Percentiles rank a stretch among this genome's conserved stretches.
Conservation (phyloP, 2,113 vertebrate species). For the Pelvicachromis taeniatus region DNA sequence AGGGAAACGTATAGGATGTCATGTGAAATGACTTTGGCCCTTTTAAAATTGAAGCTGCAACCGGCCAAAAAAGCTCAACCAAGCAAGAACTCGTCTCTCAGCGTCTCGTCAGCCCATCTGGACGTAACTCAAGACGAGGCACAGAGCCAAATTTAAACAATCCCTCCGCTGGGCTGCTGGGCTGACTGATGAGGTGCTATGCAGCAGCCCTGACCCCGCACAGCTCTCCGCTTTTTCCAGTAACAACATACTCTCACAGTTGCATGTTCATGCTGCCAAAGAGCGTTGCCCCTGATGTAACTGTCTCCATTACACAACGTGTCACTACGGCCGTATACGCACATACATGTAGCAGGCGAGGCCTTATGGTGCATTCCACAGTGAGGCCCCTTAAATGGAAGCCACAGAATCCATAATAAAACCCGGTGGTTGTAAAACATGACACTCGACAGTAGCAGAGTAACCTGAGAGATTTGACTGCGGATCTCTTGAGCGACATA, state of each 20-base stretch:
- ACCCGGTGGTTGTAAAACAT: conserved; percentile 51
- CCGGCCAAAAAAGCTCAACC: conserved; percentile 15
- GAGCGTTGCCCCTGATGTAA: conserved; percentile 40
- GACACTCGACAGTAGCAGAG: conserved; percentile 51
- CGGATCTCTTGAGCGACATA: conserved; percentile 17
- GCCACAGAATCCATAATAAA: conserved; percentile 43
- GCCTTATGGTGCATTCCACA: conserved; percentile 34
- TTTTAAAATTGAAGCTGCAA: conserved; percentile 18
- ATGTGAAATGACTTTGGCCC: conserved; percentile 21
- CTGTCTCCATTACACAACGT: conserved; percentile 55
- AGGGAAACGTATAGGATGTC: conserved; percentile 20
- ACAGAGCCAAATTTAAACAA: conserved; percentile 59
- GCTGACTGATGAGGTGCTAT: conserved; percentile 72
- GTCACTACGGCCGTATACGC: conserved; percentile 4
- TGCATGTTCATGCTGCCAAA: conserved; percentile 40
- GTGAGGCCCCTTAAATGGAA: conserved; percentile 45
- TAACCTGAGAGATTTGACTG: conserved; percentile 59
- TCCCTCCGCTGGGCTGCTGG: conserved; percentile 48
- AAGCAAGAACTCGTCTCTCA: conserved; percentile 24
- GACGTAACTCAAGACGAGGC: conserved; percentile 56
- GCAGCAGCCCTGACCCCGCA: conserved; percentile 55
- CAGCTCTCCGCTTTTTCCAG: conserved; percentile 54
- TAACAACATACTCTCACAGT: conserved; percentile 47
- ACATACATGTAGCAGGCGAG: neutral
- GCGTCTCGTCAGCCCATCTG: conserved; percentile 55